Evolutionary conservation across 1,140 invertebrate species (phyloP).

Genomic region (Drosophila funebris): DNA sequence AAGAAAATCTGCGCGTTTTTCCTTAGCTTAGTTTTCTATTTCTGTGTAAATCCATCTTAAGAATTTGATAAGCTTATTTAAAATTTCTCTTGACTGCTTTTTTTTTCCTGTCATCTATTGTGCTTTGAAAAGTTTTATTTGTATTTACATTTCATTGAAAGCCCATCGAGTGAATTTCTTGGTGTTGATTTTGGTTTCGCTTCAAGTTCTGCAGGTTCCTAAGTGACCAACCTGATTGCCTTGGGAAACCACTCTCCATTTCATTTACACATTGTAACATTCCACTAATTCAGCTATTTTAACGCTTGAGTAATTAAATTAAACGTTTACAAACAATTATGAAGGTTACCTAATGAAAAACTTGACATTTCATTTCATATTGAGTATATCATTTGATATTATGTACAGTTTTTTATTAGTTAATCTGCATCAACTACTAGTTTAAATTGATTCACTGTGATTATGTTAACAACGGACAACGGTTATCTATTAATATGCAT

Average conservation of each 20-base stretch:
- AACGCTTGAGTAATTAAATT: too few relatives aligned
- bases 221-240: background rate
- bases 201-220: background rate
- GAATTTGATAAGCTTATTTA: conserved; percentile 74
- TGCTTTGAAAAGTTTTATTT: conserved; percentile 45
- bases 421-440: too few relatives aligned
- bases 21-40: conserved; percentile 74
- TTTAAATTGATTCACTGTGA: too few relatives aligned
- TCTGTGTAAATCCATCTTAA: conserved; percentile 63
- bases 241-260: background rate
- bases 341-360: too few relatives aligned
- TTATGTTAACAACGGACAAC: too few relatives aligned
- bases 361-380: too few relatives aligned
- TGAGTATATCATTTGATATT: too few relatives aligned
- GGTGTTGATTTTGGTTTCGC: conserved; percentile 7
- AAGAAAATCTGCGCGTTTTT: conserved; percentile 44
- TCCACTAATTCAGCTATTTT: background rate
- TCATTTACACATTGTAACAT: background rate
- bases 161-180: conserved; percentile 1
- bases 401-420: too few relatives aligned
- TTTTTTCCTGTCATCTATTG: background rate
- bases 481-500: too few relatives aligned
- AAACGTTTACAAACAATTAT: background rate
- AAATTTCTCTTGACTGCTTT: conserved; percentile 39
- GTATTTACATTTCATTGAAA: conserved; percentile 56